A percentile compares a stretch with the other conserved stretches of the same genome.
These are phyloP conservation scores for Creontiades dilutus DNA, from an alignment of 2,888 invertebrate species.

Conservation along the genomic window DNA sequence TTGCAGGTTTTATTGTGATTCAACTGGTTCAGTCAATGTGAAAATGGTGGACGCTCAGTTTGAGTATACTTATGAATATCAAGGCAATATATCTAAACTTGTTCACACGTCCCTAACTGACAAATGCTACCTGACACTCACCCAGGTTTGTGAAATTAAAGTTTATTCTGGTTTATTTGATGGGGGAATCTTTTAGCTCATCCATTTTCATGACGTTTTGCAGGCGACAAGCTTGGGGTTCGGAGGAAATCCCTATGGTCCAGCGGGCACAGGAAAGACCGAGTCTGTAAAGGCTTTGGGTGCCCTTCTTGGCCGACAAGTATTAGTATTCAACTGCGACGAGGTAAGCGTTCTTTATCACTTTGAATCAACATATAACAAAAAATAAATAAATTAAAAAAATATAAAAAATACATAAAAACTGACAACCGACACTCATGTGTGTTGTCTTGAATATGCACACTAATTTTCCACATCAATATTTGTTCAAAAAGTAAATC, in stretches of 20 bases:
- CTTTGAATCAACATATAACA: neutral
- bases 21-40: slow-evolving; percentile 62
- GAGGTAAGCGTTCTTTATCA: slow-evolving; percentile 81
- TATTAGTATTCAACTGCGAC: slow-evolving; percentile 98
- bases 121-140: slow-evolving; percentile 97
- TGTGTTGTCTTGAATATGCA: too few species aligned
- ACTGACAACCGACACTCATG: too few species aligned
- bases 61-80: slow-evolving; percentile 97
- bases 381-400: too few species aligned
- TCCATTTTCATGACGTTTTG: slow-evolving; percentile 74
- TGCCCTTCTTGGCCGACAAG: slow-evolving; percentile 92
- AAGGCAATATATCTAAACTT: slow-evolving; percentile 96
- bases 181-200: neutral
- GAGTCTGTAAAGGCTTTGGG: slow-evolving; percentile 98
- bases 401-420: too few species aligned
- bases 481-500: too few species aligned
- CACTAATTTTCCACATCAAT: too few species aligned
- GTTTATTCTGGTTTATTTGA: neutral
- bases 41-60: slow-evolving; percentile 96
- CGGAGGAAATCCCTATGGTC: slow-evolving; percentile 99
- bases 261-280: slow-evolving; percentile 99
- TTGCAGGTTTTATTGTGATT: slow-evolving; percentile 67
- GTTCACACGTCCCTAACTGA: slow-evolving; percentile 98
- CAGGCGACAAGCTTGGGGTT: slow-evolving; percentile 95
- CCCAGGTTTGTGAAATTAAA: slow-evolving; percentile 84